These are phyloP conservation scores for Cylloceria caligata DNA, from an alignment of 2,888 invertebrate species.

Conservation along the genomic window DNA sequence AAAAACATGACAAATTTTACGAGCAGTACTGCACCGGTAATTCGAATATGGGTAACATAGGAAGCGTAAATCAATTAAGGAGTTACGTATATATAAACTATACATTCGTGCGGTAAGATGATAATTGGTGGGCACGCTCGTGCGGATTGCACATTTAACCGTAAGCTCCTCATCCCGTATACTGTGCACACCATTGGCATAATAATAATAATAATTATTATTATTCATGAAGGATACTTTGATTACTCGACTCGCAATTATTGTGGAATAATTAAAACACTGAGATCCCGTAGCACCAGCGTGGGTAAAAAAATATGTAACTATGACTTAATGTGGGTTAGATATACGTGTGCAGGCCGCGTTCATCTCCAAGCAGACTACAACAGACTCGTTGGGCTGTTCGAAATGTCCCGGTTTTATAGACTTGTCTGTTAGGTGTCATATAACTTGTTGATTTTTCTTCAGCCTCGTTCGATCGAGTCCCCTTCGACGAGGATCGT, in stretches of 20 bases:
- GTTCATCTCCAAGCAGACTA: neutral
- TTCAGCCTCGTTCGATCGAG: slow-evolving; percentile 12
- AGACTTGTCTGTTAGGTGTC: neutral
- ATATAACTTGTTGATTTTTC: neutral
- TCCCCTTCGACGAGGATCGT: slow-evolving; percentile 27
- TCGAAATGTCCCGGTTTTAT: slow-evolving; percentile 59
- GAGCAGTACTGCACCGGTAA: slow-evolving; percentile 23
- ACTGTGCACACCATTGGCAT: slow-evolving; percentile 13
- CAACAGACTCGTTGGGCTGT: slow-evolving; percentile 8
- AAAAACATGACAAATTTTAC: slow-evolving; percentile 21
- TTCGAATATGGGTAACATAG: slow-evolving; percentile 40
- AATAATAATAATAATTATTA: no score
- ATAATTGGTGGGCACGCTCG: slow-evolving; percentile 63
- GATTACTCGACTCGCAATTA: slow-evolving; percentile 59
- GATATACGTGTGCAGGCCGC: neutral
- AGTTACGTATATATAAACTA: neutral
- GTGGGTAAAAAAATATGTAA: slow-evolving; percentile 47
- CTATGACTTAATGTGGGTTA: neutral
- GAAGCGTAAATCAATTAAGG: slow-evolving; percentile 64
- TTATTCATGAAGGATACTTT: slow-evolving; percentile 66
- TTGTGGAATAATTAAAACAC: slow-evolving; percentile 59
- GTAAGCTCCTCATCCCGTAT: slow-evolving; percentile 22
- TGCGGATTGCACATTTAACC: slow-evolving; percentile 65
- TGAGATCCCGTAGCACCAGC: slow-evolving; percentile 48
- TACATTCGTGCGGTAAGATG: slow-evolving; percentile 20